Conservation (phyloP, 2,113 vertebrate species). For the Telmatochromis brachygnathus region DNA sequence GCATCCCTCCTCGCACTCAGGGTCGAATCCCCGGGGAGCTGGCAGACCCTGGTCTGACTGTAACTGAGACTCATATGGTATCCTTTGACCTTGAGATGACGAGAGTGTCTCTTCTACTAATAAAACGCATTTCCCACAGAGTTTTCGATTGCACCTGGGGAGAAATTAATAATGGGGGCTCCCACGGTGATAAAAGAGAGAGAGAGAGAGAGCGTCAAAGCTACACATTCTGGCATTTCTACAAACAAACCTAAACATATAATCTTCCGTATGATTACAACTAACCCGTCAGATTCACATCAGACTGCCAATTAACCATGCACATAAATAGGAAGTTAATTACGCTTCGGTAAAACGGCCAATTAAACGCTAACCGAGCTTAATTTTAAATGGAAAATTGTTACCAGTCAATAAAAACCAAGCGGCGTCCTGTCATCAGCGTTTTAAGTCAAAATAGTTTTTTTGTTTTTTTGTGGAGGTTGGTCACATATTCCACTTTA, state of each 20-base stretch:
- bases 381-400: conserved; percentile 90
- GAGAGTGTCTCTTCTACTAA: background rate
- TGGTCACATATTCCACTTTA: background rate
- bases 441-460: background rate
- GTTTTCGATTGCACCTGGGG: background rate
- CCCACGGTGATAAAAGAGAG: background rate
- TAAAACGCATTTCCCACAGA: background rate
- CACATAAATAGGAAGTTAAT: conserved; percentile 95
- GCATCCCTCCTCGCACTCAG: background rate
- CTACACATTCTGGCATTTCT: background rate
- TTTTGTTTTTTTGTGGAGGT: background rate
- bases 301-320: conserved; percentile 93
- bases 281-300: conserved; percentile 81
- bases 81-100: background rate
- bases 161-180: background rate
- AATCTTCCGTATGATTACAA: conserved; percentile 76
- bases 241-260: conserved; percentile 36
- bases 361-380: conserved; percentile 98
- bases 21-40: background rate
- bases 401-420: conserved; percentile 85
- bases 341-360: conserved; percentile 94
- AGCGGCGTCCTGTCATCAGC: conserved; percentile 16
- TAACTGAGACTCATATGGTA: background rate
- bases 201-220: background rate
- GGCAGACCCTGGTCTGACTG: background rate